Conservation (phyloP, 2,888 invertebrate species). For the Andrena dorsata region DNA sequence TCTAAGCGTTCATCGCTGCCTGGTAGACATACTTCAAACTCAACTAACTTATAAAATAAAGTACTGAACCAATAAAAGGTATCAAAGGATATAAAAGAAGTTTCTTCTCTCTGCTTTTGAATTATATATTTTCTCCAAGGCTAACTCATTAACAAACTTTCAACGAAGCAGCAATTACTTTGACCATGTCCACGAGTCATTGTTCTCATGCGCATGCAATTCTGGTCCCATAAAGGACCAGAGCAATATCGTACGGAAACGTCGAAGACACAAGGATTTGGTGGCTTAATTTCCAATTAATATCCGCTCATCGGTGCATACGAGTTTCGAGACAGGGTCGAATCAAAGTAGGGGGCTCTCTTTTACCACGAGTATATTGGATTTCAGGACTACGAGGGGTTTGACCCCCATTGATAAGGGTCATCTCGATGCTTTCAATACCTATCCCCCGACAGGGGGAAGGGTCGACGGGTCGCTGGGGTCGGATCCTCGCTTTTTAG, state of each 20-base stretch:
- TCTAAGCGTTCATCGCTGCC: too few species aligned
- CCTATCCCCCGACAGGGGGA: constrained; percentile 53
- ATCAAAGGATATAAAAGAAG: too few species aligned
- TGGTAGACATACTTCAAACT: too few species aligned
- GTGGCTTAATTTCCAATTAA: constrained; percentile 77
- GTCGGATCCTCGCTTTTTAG: constrained; percentile 57
- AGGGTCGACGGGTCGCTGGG: constrained; percentile 54
- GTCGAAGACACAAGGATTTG: constrained; percentile 55
- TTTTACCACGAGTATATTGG: constrained; percentile 80
- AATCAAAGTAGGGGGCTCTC: constrained; percentile 59
- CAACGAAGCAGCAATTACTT: too few species aligned
- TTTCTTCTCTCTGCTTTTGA: too few species aligned
- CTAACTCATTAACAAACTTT: too few species aligned
- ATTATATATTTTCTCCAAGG: too few species aligned
- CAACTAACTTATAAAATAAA: too few species aligned
- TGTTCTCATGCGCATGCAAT: too few species aligned
- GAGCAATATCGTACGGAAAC: background rate
- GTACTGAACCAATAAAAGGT: too few species aligned
- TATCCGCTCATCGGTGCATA: constrained; percentile 71
- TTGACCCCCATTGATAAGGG: constrained; percentile 80
- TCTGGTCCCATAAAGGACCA: background rate
- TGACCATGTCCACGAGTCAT: too few species aligned
- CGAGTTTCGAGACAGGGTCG: constrained; percentile 64
- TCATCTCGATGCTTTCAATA: constrained; percentile 78
- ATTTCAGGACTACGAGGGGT: constrained; percentile 77